Evolutionary conservation across 2,797 vertebrate species (phyloP), one percentile per base, ranked within the genome.

Genomic region (Hoplostethus mediterraneus): DNA sequence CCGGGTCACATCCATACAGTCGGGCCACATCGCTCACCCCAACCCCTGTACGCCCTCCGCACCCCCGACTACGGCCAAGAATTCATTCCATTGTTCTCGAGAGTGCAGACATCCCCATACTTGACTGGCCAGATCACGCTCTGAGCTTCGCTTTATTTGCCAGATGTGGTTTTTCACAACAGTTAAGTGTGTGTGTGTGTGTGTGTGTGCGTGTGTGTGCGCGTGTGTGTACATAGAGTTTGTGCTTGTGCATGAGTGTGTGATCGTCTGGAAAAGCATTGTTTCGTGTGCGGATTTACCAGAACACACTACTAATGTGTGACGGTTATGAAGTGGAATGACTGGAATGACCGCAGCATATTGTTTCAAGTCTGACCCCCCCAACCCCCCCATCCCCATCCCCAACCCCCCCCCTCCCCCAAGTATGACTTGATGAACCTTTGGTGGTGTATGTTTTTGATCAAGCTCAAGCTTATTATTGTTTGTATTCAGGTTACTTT

Each of bases 21-120:
- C 73, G 64, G 87, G 82, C 83, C 87, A 55, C 79, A 79, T 80
- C 10, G 79, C 78, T 83, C 81, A 84, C 84, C 80, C 86, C 61
- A 70, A 78, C 65, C 78, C 77, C 70, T 54, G 55, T 13, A 73
- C 81, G 16, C 82, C 81, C 77, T 67, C 77, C 87, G 88, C 85
- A 21, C 90, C 84, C 90, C 81, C 47, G 0, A 75, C 48, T 44
- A 2, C 66, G 8, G 84, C 79, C 83, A 83, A 85, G 67, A 82
- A 64, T 69, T 87, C 77, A 51, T 77, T 89, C 88, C 81, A 92
- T 94, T 93, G 92, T 92, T 91, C 90, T 90, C 80, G 21, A 51
- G 83, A 87, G 84, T 63, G 63, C 52, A 87, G 52, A 83, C 83
- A 84, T 90, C 79, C 83, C 74, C 21, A 56, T 42, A 55, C 69